phyloP scores from a whole-genome alignment of 2,797 vertebrate genomes.

The Helicolenus hilgendorfi region DNA sequence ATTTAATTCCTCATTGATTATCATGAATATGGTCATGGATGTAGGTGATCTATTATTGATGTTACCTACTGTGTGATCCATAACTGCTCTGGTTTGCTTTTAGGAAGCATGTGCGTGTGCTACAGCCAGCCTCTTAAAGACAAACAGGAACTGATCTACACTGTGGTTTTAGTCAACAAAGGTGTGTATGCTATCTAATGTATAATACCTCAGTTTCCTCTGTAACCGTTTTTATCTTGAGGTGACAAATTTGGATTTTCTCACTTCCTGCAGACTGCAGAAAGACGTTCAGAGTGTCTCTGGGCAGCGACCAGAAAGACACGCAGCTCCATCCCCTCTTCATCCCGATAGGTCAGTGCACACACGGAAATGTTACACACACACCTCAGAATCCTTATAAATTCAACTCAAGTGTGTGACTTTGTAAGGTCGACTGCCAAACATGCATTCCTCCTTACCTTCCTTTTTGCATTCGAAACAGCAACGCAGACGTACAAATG shows the following conservation, averaged over 20 bases:
- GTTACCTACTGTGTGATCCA: neutral
- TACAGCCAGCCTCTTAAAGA: constrained; percentile 86
- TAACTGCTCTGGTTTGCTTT: constrained; percentile 42
- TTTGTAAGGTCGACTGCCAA: neutral
- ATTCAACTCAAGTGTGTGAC: neutral
- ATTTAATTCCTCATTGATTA: neutral
- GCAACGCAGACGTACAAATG: neutral
- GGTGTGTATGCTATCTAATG: constrained; percentile 71
- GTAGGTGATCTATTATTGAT: neutral
- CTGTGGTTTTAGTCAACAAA: constrained; percentile 94
- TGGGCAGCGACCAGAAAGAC: constrained; percentile 75
- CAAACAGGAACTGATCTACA: constrained; percentile 90
- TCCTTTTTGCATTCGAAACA: constrained; percentile 14
- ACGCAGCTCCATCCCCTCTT: constrained; percentile 89
- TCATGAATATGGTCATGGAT: neutral
- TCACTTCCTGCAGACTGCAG: constrained; percentile 90
- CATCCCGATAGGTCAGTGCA: constrained; percentile 93
- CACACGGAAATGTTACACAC: constrained; percentile 20
- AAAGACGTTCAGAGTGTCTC: constrained; percentile 93
- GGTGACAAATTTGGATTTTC: neutral
- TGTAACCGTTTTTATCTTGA: neutral
- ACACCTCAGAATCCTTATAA: neutral
- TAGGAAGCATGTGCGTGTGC: constrained; percentile 96
- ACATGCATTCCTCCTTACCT: neutral
- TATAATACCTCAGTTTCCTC: neutral